These are phyloP conservation scores for Diplodus sargus DNA, from an alignment of 2,797 vertebrate species.

Conservation along the genomic window DNA sequence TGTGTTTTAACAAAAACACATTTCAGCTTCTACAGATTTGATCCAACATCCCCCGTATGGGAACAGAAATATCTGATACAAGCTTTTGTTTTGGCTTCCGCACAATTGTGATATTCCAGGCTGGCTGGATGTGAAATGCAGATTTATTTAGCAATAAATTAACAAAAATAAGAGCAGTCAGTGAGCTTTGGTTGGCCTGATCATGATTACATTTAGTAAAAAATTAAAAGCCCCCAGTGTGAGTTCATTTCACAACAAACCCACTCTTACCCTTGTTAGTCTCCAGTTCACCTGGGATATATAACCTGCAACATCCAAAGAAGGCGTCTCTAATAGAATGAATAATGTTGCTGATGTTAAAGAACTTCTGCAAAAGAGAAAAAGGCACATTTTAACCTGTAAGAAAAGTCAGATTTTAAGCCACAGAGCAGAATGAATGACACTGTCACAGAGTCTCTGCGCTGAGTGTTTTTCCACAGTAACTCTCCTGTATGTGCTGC, in stretches of 20 bases:
- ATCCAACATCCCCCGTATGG: conserved; percentile 33
- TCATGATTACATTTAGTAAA: not conserved
- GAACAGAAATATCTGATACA: conserved; percentile 13
- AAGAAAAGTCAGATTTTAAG: not conserved
- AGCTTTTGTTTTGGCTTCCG: conserved; percentile 19
- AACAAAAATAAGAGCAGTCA: not conserved
- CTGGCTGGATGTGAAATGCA: conserved; percentile 23
- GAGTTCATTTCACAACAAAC: not conserved
- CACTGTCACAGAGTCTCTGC: not conserved
- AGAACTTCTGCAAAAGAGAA: too few species aligned
- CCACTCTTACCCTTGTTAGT: not conserved
- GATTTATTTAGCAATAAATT: conserved; percentile 12
- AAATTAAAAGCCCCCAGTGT: not conserved
- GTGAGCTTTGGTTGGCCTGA: not conserved
- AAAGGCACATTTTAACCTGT: not conserved
- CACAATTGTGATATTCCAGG: conserved; percentile 11
- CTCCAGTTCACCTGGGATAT: not conserved
- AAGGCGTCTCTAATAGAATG: not conserved
- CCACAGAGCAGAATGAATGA: not conserved
- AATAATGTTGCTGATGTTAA: not conserved
- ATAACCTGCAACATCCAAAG: not conserved
- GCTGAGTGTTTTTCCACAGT: not conserved
- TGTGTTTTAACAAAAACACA: conserved; percentile 30
- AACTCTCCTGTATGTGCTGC: not conserved
- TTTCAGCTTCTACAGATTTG: conserved; percentile 5